phyloP scores from a whole-genome alignment of 2,888 invertebrate species.

The Tillus elongatus region DNA sequence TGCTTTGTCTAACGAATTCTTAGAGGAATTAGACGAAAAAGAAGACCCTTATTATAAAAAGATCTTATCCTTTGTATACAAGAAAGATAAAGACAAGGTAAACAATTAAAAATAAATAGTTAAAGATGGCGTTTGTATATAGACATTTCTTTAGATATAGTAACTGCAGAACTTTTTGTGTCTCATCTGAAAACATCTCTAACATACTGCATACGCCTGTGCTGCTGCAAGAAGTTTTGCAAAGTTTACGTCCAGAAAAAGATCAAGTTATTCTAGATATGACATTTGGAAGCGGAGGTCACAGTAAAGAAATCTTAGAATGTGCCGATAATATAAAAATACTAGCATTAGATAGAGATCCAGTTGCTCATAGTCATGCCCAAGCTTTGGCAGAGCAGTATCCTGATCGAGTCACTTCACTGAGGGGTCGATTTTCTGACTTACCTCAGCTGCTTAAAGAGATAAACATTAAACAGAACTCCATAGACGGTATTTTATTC shows the following conservation, averaged over 20 bases:
- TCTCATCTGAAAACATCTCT: too few relatives aligned
- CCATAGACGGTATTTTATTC: conserved; percentile 80
- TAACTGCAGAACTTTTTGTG: too few relatives aligned
- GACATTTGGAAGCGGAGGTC: conserved; percentile 96
- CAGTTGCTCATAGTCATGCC: conserved; percentile 63
- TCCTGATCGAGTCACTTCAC: conserved; percentile 64
- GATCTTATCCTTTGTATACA: too few relatives aligned
- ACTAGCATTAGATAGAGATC: conserved; percentile 83
- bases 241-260: conserved; percentile 54
- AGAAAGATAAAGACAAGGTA: too few relatives aligned
- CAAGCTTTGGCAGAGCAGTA: conserved; percentile 54
- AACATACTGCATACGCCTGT: conserved; percentile 61
- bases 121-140: too few relatives aligned
- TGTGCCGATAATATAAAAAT: conserved; percentile 55
- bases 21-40: conserved; percentile 54
- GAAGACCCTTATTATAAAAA: too few relatives aligned
- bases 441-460: conserved; percentile 57
- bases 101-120: too few relatives aligned
- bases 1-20: conserved; percentile 62
- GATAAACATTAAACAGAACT: conserved; percentile 50
- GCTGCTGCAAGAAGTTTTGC: conserved; percentile 60
- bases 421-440: conserved; percentile 83
- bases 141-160: too few relatives aligned
- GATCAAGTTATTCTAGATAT: conserved; percentile 71
- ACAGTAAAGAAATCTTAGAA: conserved; percentile 66